Evolutionary conservation across 2,888 invertebrate species (phyloP).

Genomic region (Lithosia quadra): DNA sequence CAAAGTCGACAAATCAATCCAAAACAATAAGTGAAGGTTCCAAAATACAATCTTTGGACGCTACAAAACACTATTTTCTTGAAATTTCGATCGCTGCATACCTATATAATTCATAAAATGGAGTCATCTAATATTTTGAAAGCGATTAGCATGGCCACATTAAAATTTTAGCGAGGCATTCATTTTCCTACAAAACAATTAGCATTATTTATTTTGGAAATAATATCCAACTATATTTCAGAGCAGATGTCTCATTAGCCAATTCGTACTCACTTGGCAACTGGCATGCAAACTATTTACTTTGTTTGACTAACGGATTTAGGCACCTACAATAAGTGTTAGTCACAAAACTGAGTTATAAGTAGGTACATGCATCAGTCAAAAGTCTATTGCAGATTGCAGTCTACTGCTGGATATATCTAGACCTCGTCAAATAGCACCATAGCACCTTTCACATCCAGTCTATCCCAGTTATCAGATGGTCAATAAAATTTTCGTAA

Average conservation of each 20-base stretch:
- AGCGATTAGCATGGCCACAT: slow-evolving; percentile 13
- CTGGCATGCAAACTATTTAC: neutral
- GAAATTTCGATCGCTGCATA: neutral
- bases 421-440: too few relatives aligned
- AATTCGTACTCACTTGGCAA: slow-evolving; percentile 16
- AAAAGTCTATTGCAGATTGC: too few relatives aligned
- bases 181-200: slow-evolving; percentile 14
- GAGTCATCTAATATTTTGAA: slow-evolving; percentile 6
- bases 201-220: slow-evolving; percentile 17
- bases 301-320: slow-evolving; percentile 3
- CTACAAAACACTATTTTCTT: neutral
- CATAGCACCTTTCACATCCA: too few relatives aligned
- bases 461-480: too few relatives aligned
- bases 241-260: slow-evolving; percentile 17
- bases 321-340: neutral
- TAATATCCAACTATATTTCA: slow-evolving; percentile 10
- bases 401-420: too few relatives aligned
- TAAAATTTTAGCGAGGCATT: slow-evolving; percentile 8
- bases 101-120: neutral
- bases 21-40: too few relatives aligned
- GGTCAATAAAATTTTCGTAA: too few relatives aligned
- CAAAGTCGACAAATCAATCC: too few relatives aligned
- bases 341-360: neutral
- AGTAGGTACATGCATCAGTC: neutral
- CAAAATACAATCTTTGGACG: too few relatives aligned